Percentiles rank a stretch among this genome's conserved stretches.
Evolutionary conservation across 1,140 invertebrate species (phyloP).

Genomic region (Trichonephila clavata): DNA sequence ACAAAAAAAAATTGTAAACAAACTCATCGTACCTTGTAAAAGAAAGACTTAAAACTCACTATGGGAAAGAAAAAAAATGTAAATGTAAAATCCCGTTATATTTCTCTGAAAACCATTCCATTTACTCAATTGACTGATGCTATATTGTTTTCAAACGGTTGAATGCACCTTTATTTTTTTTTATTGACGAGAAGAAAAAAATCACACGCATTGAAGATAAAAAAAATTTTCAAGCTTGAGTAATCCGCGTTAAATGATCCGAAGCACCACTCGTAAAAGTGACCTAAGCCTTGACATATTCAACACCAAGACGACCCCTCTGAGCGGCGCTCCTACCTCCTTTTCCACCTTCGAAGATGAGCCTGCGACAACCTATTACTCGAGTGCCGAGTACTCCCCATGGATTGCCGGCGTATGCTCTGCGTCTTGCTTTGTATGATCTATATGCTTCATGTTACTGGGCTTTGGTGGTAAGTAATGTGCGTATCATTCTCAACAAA

Average conservation of each 20-base stretch:
- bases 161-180: neutral
- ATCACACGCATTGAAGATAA: too few species aligned
- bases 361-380: constrained; percentile 26
- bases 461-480: constrained; percentile 76
- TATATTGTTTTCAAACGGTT: constrained; percentile 2
- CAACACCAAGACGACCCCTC: constrained; percentile 3
- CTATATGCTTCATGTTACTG: constrained; percentile 74
- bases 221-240: neutral
- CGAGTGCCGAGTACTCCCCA: constrained; percentile 63
- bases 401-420: constrained; percentile 75
- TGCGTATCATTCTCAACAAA: constrained; percentile 43
- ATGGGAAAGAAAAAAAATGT: neutral
- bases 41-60: too few species aligned
- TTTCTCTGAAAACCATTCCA: neutral
- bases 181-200: neutral
- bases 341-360: constrained; percentile 27
- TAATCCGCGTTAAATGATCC: neutral
- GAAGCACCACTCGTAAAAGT: neutral
- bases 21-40: too few species aligned
- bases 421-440: constrained; percentile 74
- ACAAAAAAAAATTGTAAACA: too few species aligned
- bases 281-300: neutral
- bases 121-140: neutral
- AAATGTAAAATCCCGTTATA: constrained; percentile 13
- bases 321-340: constrained; percentile 1